Evolutionary conservation across 2,888 invertebrate genomes (phyloP).

Genomic region (Drosophila meridiana): DNA sequence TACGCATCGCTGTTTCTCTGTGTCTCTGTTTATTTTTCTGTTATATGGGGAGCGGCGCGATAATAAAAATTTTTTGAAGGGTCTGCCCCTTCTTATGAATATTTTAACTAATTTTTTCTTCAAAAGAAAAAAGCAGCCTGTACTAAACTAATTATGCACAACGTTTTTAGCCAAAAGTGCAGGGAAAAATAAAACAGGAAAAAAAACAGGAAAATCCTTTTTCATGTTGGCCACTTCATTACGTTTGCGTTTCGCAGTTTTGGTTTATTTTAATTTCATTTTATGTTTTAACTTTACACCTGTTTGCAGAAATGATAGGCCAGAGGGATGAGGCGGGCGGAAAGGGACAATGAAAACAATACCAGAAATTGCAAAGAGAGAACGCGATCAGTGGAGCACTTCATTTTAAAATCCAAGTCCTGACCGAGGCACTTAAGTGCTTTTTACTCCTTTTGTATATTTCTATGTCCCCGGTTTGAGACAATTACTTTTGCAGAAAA

Average conservation of each 20-base stretch:
- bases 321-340: neutral
- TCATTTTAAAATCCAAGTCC: conserved; percentile 80
- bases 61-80: conserved; percentile 15
- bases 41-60: neutral
- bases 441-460: conserved; percentile 54
- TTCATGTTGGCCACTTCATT: conserved; percentile 67
- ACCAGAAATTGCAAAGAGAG: conserved; percentile 43
- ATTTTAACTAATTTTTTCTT: conserved; percentile 64
- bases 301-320: conserved; percentile 58
- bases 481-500: conserved; percentile 65
- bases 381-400: conserved; percentile 62
- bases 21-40: conserved; percentile 3
- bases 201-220: conserved; percentile 54
- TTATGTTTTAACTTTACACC: conserved; percentile 84
- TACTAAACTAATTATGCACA: conserved; percentile 78
- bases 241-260: conserved; percentile 53
- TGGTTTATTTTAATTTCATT: conserved; percentile 83
- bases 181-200: conserved; percentile 4
- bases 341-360: conserved; percentile 36
- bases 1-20: conserved; percentile 24
- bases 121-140: conserved; percentile 50
- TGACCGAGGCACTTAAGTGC: conserved; percentile 77
- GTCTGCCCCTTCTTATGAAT: conserved; percentile 55
- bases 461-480: conserved; percentile 46
- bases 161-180: conserved; percentile 39